phyloP scores from a whole-genome alignment of 2,113 vertebrate species.

The Amblyornis subalaris region DNA sequence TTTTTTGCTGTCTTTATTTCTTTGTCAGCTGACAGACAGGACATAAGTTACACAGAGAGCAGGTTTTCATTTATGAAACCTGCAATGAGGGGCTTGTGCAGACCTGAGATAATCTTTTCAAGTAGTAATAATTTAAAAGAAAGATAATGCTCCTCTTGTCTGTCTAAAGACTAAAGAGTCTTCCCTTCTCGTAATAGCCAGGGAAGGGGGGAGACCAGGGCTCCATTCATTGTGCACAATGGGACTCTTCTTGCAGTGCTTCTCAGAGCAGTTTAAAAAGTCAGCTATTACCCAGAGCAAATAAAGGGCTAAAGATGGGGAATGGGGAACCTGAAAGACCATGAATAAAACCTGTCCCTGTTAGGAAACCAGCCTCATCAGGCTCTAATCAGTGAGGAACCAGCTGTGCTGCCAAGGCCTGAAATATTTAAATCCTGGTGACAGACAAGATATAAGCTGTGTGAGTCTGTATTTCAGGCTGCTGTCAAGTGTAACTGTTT shows the following conservation, averaged over 20 bases:
- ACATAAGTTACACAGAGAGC: neutral
- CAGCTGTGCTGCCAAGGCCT: neutral
- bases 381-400: neutral
- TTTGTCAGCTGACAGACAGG: fast-evolving
- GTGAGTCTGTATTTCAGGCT: neutral
- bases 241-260: slow-evolving; percentile 46
- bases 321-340: neutral
- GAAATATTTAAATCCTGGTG: slow-evolving; percentile 29
- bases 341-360: neutral
- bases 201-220: neutral
- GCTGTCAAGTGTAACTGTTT: neutral
- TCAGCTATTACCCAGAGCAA: slow-evolving; percentile 26
- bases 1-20: neutral
- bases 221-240: slow-evolving; percentile 50
- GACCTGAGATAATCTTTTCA: neutral
- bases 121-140: neutral
- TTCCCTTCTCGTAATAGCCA: neutral
- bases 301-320: slow-evolving; percentile 50
- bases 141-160: slow-evolving; percentile 45
- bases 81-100: neutral
- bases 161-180: slow-evolving; percentile 6
- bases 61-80: neutral
- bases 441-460: slow-evolving; percentile 17
- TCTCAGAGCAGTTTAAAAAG: slow-evolving; percentile 43
- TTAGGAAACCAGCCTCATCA: neutral